These are phyloP conservation scores for rabbit (Oryctolagus cuniculus) DNA, from an alignment of 2,113 vertebrate species.

Conservation along the genomic window mOryCun1.1 NC_091444.1:6958501-6959000, in stretches of 20 bases:
- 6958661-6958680: too few relatives aligned
- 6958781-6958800: not conserved
- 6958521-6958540: not conserved
- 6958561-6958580: too few relatives aligned
- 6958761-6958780: not conserved
- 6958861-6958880: not conserved
- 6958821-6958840: not conserved
- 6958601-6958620: too few relatives aligned
- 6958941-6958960: fast-evolving
- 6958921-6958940: not conserved
- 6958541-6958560: not conserved
- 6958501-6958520: not conserved
- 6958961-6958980: not conserved
- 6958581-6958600: too few relatives aligned
- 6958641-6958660: too few relatives aligned
- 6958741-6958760: too few relatives aligned
- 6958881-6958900: fast-evolving
- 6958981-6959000: not conserved
- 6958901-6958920: fast-evolving
- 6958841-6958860: not conserved
- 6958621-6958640: too few relatives aligned
- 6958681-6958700: too few relatives aligned
- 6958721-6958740: too few relatives aligned
- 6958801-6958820: not conserved
- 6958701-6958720: too few relatives aligned